Evolutionary conservation across 1,140 invertebrate genomes (phyloP), one percentile per base, ranked within the genome.

Genomic region (Drosophila sechellia): DNA sequence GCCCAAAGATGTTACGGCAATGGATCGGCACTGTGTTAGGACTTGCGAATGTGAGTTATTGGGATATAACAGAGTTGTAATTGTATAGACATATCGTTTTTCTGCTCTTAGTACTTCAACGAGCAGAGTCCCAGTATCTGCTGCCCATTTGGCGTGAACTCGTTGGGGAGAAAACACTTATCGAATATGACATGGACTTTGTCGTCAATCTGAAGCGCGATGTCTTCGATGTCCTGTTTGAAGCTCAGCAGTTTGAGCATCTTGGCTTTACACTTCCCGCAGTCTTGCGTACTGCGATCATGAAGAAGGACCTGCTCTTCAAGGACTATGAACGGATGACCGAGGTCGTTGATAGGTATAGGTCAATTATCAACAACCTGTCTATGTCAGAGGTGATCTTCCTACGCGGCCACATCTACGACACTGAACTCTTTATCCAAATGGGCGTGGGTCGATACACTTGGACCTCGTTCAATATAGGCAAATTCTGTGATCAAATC

Each of bases 401-500:
- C 20, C 89, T 96, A 73, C 95, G 95, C 58, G 93, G 93, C 0
- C 94, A 95, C 68, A 93, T 98, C 4, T 93, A 94, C 80, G 94
- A 96, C 40, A 94, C 97, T 45, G 96, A 97, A 80, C 94, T 95
- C 22, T 94, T 95, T 43, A 96, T 98, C 54, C 94, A 96, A 60
- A 96, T 96, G 25, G 97, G 97, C 6, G 91, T 96, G 0, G 95
- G 95, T 5, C 94, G 97, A 31, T 95, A 97, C 31, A 96, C 95
- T 56, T 98, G 97, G 97, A 96, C 95, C 65, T 97, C 96, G 0
- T 93, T 98, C 3, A 95, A 95, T 12, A 97, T 98, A 46, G 93
- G 93, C 37, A 96, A 97, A 54, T 98, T 96, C 85, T 94, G 95
- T 12, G 72, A 92, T 0, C 93, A 93, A 22, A 96, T 95, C 46